A percentile compares a stretch with the other conserved stretches of the same genome.
Conservation (phyloP, 2,888 invertebrate genomes). For the Parnassius apollo region DNA sequence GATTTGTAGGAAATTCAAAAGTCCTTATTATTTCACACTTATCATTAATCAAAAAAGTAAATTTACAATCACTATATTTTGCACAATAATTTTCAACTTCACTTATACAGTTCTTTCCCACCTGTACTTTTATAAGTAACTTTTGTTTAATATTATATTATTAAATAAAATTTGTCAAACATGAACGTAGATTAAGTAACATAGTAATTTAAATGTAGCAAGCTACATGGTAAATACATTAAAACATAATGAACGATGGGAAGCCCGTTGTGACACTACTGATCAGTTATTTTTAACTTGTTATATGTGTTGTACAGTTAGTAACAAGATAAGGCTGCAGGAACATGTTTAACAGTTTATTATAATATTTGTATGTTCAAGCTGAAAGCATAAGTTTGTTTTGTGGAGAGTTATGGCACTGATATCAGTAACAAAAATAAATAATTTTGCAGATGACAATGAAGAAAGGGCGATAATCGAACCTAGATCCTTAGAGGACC, state of each 20-base stretch:
- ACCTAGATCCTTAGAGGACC: slow-evolving; percentile 92
- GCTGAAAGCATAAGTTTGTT: neutral
- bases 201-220: slow-evolving; percentile 2
- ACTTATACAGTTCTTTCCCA: neutral
- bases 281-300: slow-evolving; percentile 24
- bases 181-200: too few species aligned
- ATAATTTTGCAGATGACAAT: slow-evolving; percentile 88
- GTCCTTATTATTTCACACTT: too few species aligned
- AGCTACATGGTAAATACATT: slow-evolving; percentile 4
- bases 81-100: too few species aligned
- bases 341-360: neutral
- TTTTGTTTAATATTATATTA: neutral
- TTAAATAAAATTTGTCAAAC: too few species aligned
- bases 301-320: slow-evolving; percentile 4
- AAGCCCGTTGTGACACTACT: slow-evolving; percentile 3
- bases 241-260: slow-evolving; percentile 8
- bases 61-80: neutral
- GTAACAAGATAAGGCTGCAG: slow-evolving; percentile 1
- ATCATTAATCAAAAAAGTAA: neutral
- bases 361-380: neutral
- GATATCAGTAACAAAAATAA: slow-evolving; percentile 18
- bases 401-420: slow-evolving; percentile 9
- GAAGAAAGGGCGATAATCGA: slow-evolving; percentile 98
- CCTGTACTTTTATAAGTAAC: neutral
- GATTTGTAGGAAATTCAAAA: too few species aligned